Percentiles rank a stretch among this genome's conserved stretches.
phyloP scores from a whole-genome alignment of 1,140 invertebrate species.

The Zaprionus capensis region DNA sequence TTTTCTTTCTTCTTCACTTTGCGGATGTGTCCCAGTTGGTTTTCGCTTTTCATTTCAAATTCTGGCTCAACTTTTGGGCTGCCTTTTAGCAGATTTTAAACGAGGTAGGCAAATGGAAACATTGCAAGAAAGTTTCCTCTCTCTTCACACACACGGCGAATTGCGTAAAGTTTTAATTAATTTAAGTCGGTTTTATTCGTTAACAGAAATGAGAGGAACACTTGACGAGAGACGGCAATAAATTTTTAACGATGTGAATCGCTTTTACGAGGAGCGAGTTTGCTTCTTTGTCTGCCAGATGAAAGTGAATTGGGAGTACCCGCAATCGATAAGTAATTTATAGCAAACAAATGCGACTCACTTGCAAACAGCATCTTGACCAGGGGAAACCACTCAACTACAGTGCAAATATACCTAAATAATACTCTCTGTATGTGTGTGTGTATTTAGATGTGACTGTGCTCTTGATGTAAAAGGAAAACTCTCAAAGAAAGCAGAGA shows the following conservation, averaged over 20 bases:
- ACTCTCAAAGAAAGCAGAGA: conserved; percentile 41
- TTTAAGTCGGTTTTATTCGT: conserved; percentile 53
- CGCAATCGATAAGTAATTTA: conserved; percentile 38
- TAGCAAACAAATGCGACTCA: conserved; percentile 21
- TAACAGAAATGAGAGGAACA: conserved; percentile 8
- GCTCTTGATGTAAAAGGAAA: conserved; percentile 11
- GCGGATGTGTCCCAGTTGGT: conserved; percentile 42
- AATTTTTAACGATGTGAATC: conserved; percentile 19
- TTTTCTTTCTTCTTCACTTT: conserved; percentile 15
- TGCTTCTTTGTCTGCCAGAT: background rate
- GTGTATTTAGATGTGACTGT: conserved; percentile 1
- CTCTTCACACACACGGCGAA: conserved; percentile 10
- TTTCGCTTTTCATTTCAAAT: conserved; percentile 63
- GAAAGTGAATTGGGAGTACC: conserved; percentile 14
- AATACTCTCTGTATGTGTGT: background rate
- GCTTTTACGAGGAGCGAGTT: background rate
- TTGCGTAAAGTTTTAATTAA: conserved; percentile 62
- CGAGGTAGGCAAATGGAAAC: conserved; percentile 31
- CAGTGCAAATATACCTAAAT: conserved; percentile 17
- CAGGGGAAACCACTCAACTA: conserved; percentile 35
- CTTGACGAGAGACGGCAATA: conserved; percentile 4
- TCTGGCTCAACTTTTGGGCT: conserved; percentile 30
- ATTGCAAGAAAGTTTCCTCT: conserved; percentile 40
- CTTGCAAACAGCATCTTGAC: conserved; percentile 12
- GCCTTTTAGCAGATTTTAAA: conserved; percentile 46